phyloP scores from a whole-genome alignment of 2,888 invertebrate genomes.

The Lacanobia wlatinum region DNA sequence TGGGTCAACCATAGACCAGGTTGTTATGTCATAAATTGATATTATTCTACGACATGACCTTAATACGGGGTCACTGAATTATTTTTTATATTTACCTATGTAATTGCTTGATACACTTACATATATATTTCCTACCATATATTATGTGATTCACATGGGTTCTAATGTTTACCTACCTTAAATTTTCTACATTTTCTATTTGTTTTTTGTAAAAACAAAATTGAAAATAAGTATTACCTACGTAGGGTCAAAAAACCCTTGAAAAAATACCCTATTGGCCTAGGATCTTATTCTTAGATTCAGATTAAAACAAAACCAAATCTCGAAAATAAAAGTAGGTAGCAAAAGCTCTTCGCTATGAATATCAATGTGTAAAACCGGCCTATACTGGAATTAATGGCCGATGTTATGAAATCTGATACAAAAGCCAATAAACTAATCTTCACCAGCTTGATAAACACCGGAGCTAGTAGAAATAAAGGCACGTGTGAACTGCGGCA shows the following conservation, averaged over 20 bases:
- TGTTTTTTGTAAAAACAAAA: neutral
- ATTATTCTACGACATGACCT: conserved; percentile 53
- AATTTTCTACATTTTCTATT: neutral
- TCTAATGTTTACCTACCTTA: neutral
- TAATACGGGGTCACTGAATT: conserved; percentile 46
- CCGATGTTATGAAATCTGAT: conserved; percentile 29
- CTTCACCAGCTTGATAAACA: conserved; percentile 33
- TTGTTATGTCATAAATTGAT: conserved; percentile 49
- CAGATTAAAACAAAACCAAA: neutral
- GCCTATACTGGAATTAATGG: conserved; percentile 25
- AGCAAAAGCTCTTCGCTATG: neutral
- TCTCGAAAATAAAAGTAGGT: conserved; percentile 1
- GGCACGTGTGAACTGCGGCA: conserved; percentile 27
- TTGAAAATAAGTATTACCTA: neutral
- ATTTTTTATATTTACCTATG: conserved; percentile 8
- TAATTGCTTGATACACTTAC: neutral
- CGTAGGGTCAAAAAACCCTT: neutral
- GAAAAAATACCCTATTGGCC: too few relatives aligned
- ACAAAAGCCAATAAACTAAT: conserved; percentile 33
- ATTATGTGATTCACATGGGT: neutral
- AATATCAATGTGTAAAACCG: conserved; percentile 40
- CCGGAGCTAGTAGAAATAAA: conserved; percentile 13
- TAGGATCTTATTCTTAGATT: neutral
- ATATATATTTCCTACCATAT: conserved; percentile 1
- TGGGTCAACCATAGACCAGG: conserved; percentile 52